Base-by-base conservation (phyloP, 2,113 vertebrate genomes). In the Trachemys scripta region DNA sequence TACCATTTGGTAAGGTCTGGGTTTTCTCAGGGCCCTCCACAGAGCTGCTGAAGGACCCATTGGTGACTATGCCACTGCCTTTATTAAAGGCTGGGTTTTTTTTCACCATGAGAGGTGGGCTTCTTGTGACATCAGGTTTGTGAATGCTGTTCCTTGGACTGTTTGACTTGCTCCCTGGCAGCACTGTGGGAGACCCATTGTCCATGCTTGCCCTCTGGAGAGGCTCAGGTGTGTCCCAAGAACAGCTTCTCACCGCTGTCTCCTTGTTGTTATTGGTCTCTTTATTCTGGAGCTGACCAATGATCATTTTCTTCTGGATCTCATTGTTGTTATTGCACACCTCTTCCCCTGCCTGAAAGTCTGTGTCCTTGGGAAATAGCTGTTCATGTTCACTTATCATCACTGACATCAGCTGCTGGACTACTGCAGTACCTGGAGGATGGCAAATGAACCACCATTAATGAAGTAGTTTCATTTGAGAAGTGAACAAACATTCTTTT, bases 1-100 rank as follows among this genome's bases (percentile, higher is more conserved):
- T 97, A 69, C 98, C 98, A 24, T 97, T 98, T 2, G 98, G 98
- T 11, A 99, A 62, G 17, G 97, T 95, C 88, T 98, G 99, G 83
- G 93, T 98, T 96, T 99, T 99, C 95, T 99, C 99, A 0, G 98
- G 98, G 12, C 97, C 95, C 45, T 99, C 99, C 1, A 98, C 97
- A 0, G 98, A 98, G 93, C 99, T 99, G 98, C 99, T 99, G 95
- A 99, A 99, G 38, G 99, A 99, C 10, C 99, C 99, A 0, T 99
- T 99, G 59, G 99, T 99, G 90, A 99, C 99, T 35, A 99, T 99
- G 31, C 99, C 99, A 0, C 99, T 99, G 29, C 99, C 99, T 97
- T 99, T 99, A 82, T 97, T 99, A 96, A 99, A 99, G 5, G 99
- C 99, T 0, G 99, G 99, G 93, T 99, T 99, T 98, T 99, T 99